phyloP scores from a whole-genome alignment of 2,888 invertebrate genomes.

The Acleris sparsana region DNA sequence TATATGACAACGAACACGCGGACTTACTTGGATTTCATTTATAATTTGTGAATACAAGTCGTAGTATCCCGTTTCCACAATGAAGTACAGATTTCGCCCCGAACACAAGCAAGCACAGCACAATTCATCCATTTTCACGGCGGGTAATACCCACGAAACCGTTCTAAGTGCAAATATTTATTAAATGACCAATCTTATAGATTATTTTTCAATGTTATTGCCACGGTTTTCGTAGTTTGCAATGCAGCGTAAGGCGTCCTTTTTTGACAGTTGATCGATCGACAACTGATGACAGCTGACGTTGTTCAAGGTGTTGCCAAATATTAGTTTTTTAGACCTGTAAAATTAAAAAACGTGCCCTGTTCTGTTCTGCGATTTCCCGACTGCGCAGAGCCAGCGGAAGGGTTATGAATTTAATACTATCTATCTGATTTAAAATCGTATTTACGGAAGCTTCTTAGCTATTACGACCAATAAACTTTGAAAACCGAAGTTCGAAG shows the following conservation, averaged over 20 bases:
- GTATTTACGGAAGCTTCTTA: too few species aligned
- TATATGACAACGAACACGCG: neutral
- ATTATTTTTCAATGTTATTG: slow-evolving; percentile 12
- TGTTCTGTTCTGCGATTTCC: too few species aligned
- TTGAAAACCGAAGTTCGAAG: too few species aligned
- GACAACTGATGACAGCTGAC: neutral
- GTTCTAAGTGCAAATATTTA: neutral
- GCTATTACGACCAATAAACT: too few species aligned
- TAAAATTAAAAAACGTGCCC: too few species aligned
- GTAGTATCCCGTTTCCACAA: slow-evolving; percentile 58
- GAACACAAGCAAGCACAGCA: slow-evolving; percentile 64
- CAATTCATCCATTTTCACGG: slow-evolving; percentile 62
- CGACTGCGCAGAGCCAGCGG: too few species aligned
- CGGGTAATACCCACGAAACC: neutral
- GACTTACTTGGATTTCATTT: slow-evolving; percentile 68
- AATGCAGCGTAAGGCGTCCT: slow-evolving; percentile 15
- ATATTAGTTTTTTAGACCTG: too few species aligned
- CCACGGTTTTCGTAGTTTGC: neutral
- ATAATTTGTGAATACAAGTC: slow-evolving; percentile 64
- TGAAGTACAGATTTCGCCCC: slow-evolving; percentile 58
- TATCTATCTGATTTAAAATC: too few species aligned
- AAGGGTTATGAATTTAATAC: too few species aligned
- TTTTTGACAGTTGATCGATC: slow-evolving; percentile 4
- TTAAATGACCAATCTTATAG: slow-evolving; percentile 8
- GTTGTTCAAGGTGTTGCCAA: too few species aligned